phyloP scores from a whole-genome alignment of 1,140 invertebrate genomes.

The Coelopa frigida region DNA sequence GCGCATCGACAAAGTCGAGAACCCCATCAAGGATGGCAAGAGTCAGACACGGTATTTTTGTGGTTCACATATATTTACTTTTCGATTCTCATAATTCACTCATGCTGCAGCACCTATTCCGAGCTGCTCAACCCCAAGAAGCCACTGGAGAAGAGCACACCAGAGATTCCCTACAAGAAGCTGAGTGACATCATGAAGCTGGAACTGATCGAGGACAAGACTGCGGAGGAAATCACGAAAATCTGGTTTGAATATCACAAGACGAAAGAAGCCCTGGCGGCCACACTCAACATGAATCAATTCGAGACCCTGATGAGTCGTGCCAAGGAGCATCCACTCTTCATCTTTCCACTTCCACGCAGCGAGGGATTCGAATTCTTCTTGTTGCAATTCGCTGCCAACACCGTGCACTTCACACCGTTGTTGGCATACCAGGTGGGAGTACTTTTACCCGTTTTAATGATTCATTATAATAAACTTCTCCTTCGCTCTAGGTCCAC shows the following conservation, averaged over 20 bases:
- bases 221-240: constrained; percentile 61
- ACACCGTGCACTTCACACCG: constrained; percentile 79
- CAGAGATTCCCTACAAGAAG: constrained; percentile 47
- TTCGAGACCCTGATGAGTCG: constrained; percentile 54
- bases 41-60: constrained; percentile 38
- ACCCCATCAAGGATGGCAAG: constrained; percentile 44
- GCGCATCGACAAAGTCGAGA: constrained; percentile 52
- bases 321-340: constrained; percentile 58
- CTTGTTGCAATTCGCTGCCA: constrained; percentile 66
- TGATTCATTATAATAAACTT: background rate
- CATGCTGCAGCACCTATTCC: constrained; percentile 28
- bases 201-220: constrained; percentile 67
- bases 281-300: constrained; percentile 55
- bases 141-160: constrained; percentile 22
- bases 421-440: constrained; percentile 74
- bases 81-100: background rate
- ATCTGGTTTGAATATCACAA: constrained; percentile 80
- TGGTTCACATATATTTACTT: background rate
- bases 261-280: constrained; percentile 65
- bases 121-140: constrained; percentile 51
- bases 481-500: constrained; percentile 54
- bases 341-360: constrained; percentile 75
- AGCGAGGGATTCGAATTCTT: constrained; percentile 84
- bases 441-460: background rate
- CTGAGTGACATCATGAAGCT: constrained; percentile 72